Evolutionary conservation across 1,140 invertebrate genomes (phyloP).

Genomic region (Callitettix versicolor): DNA sequence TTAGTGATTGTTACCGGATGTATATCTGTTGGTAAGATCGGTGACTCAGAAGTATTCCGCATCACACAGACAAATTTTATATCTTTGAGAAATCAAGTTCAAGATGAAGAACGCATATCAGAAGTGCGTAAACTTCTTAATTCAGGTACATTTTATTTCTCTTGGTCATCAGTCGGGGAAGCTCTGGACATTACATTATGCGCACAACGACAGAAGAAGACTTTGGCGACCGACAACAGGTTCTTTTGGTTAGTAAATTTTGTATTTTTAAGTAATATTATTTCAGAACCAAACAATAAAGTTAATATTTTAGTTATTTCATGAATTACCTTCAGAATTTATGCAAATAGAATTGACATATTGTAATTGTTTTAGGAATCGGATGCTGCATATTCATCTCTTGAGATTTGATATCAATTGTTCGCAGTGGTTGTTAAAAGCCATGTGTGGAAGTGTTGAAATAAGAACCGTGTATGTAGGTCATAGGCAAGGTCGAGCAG

Average conservation of each 20-base stretch:
- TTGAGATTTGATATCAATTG: conserved; percentile 81
- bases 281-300: too few species aligned
- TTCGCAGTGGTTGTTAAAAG: conserved; percentile 78
- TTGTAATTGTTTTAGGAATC: conserved; percentile 46
- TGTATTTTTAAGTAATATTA: conserved; percentile 36
- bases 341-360: too few species aligned
- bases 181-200: conserved; percentile 83
- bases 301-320: too few species aligned
- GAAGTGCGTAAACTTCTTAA: conserved; percentile 83
- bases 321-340: too few species aligned
- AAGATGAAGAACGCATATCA: conserved; percentile 67
- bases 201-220: conserved; percentile 73
- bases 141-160: conserved; percentile 95
- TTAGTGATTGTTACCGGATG: conserved; percentile 90
- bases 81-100: conserved; percentile 68
- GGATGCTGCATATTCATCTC: conserved; percentile 85
- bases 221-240: conserved; percentile 75
- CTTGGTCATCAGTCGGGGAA: conserved; percentile 51
- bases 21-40: conserved; percentile 87
- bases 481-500: conserved; percentile 81
- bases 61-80: conserved; percentile 86
- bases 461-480: conserved; percentile 92
- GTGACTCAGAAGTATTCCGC: conserved; percentile 85
- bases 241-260: conserved; percentile 38
- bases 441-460: conserved; percentile 93